A percentile compares a stretch with the other conserved stretches of the same genome.
Evolutionary conservation across 92 coral and sea anemone species (phyloP).

Genomic region (Epizoanthus rinbou): DNA sequence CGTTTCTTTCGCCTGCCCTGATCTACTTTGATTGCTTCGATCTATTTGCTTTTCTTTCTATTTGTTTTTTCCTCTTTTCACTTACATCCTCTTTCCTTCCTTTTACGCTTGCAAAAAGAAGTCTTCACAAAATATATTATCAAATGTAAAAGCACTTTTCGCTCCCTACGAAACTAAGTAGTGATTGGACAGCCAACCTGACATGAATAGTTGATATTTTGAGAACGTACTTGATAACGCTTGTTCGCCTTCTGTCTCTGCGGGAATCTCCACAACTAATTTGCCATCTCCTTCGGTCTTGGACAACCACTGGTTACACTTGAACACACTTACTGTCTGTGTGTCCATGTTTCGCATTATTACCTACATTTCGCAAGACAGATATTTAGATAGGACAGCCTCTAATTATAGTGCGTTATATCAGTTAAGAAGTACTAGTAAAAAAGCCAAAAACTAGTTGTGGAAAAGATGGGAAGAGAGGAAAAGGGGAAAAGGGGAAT

Average conservation of each 20-base stretch:
- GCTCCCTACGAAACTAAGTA: too few relatives aligned
- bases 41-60: too few relatives aligned
- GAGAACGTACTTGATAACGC: slow-evolving; percentile 62
- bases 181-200: too few relatives aligned
- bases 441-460: too few relatives aligned
- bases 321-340: slow-evolving; percentile 70
- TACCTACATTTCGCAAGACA: slow-evolving; percentile 50
- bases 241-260: slow-evolving; percentile 79
- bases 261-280: slow-evolving; percentile 79
- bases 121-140: too few relatives aligned
- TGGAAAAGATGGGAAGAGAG: too few relatives aligned
- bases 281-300: slow-evolving; percentile 80
- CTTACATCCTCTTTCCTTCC: too few relatives aligned
- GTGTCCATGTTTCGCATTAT: slow-evolving; percentile 78
- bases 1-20: background rate
- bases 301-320: slow-evolving; percentile 91
- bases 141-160: too few relatives aligned
- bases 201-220: background rate
- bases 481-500: too few relatives aligned
- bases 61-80: too few relatives aligned
- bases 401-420: background rate
- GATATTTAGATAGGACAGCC: background rate
- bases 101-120: too few relatives aligned
- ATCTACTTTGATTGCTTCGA: background rate
- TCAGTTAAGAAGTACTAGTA: too few relatives aligned